Base-by-base conservation (phyloP, 2,888 invertebrate species). In the Drosophila sordidula region DNA sequence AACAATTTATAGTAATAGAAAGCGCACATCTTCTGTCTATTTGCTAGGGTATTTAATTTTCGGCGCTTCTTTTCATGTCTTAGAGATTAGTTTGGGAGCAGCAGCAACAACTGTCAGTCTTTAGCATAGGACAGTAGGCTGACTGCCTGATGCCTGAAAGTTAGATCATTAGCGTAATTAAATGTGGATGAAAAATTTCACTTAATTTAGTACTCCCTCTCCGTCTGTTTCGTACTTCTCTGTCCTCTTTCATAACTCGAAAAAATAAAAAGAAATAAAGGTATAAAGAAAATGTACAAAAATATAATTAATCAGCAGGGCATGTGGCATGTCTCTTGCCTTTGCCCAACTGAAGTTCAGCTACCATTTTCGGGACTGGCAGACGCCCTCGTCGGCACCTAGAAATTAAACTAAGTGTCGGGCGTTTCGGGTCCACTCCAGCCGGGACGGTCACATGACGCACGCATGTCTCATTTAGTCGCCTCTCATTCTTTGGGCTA, bases 81-180 rank as follows among this genome's bases (percentile, higher is more conserved):
- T 12, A 18, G 38, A 46, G 52, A 54, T 56, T 69, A 59, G 77
- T 49, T 50, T 22, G 12, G 36, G 51, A 59, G 54, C 62, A 64
- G 36, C 80, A 29, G 29, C 29, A 64, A 29, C 76, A 68, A 75
- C 61, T 74, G 69, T 51, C 51, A 54, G 52, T 25, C 26, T 56
- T 65, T 29, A 52, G 51, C 38, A 50, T 41, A 49, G 58, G 16
- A 32, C 32, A 54, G 32, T 51, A 73, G 59, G 9, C 18, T 34
- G 52, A 4, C 16, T 39, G 39, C 32, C 54, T 34, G 63, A 32
- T 52, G 52, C 45, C 54, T 56, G 61, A 61, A 51, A 65, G 55
- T 52, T 51, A 50, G 76, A 84, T 88, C 89, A 88, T 88, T 88
- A 88, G 77, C 73, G 85, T 87, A 90, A 90, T 87, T 87, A 84